Evolutionary conservation across 1,140 invertebrate species (phyloP), one percentile per base, ranked within the genome.

Genomic region (Thrips palmi): DNA sequence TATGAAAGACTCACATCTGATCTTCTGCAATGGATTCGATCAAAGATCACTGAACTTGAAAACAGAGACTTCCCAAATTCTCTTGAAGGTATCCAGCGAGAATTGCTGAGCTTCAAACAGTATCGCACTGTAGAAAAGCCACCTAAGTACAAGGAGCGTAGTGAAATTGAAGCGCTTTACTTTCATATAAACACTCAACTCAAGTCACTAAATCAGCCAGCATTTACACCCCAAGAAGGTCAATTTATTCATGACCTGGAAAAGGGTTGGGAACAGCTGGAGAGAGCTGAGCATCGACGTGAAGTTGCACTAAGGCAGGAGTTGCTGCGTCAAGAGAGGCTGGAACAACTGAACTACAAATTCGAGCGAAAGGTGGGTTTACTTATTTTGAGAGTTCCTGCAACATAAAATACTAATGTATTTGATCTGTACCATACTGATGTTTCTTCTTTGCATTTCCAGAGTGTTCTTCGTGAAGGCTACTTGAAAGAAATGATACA

Each of bases 401-500:
- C 10, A 33, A 8, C 15, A n/a, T 10, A 8, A 10, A 33, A 8
- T 10, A 8, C 32, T 10, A 33, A 15, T 19, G 33, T 37, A 17
- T 17, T 8, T 36, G 40, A 10, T 31, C 14, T 31, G 20, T 38
- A 24, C 39, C 37, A 37, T 18, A 33, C 30, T 55, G 52, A 1
- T n/a, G n/a, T n/a, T n/a, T n/a, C n/a, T n/a, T n/a, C n/a, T 56
- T 52, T 45, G 43, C 43, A 54, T 49, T 60, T 60, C 8, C 58
- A 82, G 70, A 85, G 82, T 51, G 74, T 84, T 5, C 67, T 97
- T 3, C 65, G 91, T 40, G 85, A 91, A 51, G 77, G 85, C 2
- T 99, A 97, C 59, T 60, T 99, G 12, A 91, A 91, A 59, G 93
- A 98, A 60, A 98, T 98, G 89, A 89, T 88, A 41, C 84, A 88